Conservation (phyloP, 2,113 vertebrate genomes). For the Platysteira castanea region DNA sequence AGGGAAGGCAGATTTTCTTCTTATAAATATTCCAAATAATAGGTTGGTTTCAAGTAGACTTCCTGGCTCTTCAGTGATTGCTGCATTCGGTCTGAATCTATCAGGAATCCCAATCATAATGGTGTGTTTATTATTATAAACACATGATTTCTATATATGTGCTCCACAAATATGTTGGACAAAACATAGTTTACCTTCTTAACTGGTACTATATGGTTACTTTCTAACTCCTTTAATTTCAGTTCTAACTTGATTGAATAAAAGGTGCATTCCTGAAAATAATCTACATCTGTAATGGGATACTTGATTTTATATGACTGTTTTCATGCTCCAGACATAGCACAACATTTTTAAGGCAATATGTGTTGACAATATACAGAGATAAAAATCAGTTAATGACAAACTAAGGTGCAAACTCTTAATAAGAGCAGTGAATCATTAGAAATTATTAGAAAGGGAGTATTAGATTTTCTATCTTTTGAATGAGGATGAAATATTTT, state of each 20-base stretch:
- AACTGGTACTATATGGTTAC: not conserved
- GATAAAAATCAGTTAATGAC: conserved; percentile 1
- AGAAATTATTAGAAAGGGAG: not conserved
- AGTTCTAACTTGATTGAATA: not conserved
- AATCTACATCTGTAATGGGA: not conserved
- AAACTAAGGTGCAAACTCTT: not conserved
- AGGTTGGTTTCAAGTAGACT: conserved; percentile 66
- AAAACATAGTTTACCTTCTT: conserved; percentile 28
- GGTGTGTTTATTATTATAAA: conserved; percentile 17
- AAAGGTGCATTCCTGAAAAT: not conserved
- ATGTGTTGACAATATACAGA: not conserved
- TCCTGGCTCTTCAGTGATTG: conserved; percentile 56
- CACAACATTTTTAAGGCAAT: not conserved
- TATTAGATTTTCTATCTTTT: not conserved
- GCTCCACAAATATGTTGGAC: conserved; percentile 14
- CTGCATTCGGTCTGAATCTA: conserved; percentile 3
- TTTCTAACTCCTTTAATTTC: not conserved
- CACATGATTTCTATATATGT: not conserved
- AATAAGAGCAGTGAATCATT: not conserved
- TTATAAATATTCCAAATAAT: conserved; percentile 74
- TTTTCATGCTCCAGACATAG: not conserved
- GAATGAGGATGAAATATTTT: not conserved
- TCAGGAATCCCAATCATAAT: conserved; percentile 11
- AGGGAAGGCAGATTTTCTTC: conserved; percentile 6
- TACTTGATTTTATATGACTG: not conserved